Evolutionary conservation across 1,140 invertebrate genomes (phyloP), one percentile per base, ranked within the genome.

Genomic region (Papilio polyxenes): DNA sequence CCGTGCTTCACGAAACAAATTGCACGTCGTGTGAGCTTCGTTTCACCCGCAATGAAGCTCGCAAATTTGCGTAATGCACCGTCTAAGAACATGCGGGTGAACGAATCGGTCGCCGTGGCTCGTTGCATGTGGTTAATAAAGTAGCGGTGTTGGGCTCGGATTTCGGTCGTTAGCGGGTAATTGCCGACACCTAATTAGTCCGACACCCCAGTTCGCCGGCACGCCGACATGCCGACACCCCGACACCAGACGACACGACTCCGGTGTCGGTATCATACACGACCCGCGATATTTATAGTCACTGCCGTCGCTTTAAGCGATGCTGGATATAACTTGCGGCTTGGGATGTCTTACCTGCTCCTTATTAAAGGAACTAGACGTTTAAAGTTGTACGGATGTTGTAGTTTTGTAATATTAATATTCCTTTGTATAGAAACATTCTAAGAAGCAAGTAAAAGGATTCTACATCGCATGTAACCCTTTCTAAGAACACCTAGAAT

Each of bases 91-190:
- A 15, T 37, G 72, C 51, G 10, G 75, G 74, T 69, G 69, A 84
- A 87, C 85, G 84, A 85, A 85, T 86, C 83, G 83, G 82, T 85
- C 82, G 81, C 51, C 81, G 65, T 23, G 75, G 76, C 80, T 40
- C 56, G 83, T 72, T 87, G 87, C 87, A 89, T 85, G 85, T 84
- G 86, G 87, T 90, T 93, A 92, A 93, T 94, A 93, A 93, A 91
- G 89, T 89, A 85, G 78, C 65, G 82, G 85, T 75, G 83, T 69
- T 79, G 53, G 48, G 83, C 85, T 93, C 92, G 87, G 87, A 87
- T 94, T 90, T 92, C 92, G 90, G 89, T 92, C 91, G 92, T 94
- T 93, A 94, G 89, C 87, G 87, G 78, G 91, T 91, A 92, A 93
- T 92, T 90, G 92, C 89, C 91, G 92, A 87, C 92, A 92, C 88